Evolutionary conservation across 2,797 vertebrate species (phyloP), one percentile per base, ranked within the genome.

Genomic region (Gambusia yucatana): DNA sequence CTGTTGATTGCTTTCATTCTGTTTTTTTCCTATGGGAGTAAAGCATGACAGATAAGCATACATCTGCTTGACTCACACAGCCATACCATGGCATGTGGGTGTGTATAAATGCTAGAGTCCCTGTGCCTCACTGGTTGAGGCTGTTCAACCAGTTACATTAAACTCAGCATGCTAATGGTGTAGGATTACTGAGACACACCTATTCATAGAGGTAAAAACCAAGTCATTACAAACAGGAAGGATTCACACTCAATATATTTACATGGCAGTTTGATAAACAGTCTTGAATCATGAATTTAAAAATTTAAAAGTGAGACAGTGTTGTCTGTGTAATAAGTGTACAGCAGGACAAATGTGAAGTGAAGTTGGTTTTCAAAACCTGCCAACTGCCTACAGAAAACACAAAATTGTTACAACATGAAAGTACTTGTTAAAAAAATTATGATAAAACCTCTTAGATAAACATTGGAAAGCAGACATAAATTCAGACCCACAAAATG

Each of bases 101-200:
- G 91, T 91, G 87, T 89, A 79, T 25, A 77, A 80, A 81, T 72
- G 77, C 79, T 11, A 47, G 57, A 82, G 79, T 82, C 86, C 65
- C 86, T 25, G 87, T 84, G 48, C 86, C 95, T 95, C 94, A 94
- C 96, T 96, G 89, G 94, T 89, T 87, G 88, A 96, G 96, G 97
- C 98, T 97, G 97, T 96, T 97, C 92, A 96, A 96, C 96, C 95
- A 95, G 97, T 96, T 94, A 94, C 89, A 93, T 93, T 93, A 95
- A 96, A 86, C 86, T 91, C 87, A 80, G 94, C 93, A 96, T 88
- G 95, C 96, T 95, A 94, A 92, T 92, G 86, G 98, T 98, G 96
- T 98, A 97, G 96, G 92, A 95, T 99, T 98, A 98, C 98, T 85
- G 88, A 87, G 95, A 95, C 94, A 96, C 96, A 96, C 96, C 97